Percentiles rank a stretch among this genome's conserved stretches.
Conservation (phyloP, 2,797 vertebrate genomes). For the Sternarchorhynchus goeldii region DNA sequence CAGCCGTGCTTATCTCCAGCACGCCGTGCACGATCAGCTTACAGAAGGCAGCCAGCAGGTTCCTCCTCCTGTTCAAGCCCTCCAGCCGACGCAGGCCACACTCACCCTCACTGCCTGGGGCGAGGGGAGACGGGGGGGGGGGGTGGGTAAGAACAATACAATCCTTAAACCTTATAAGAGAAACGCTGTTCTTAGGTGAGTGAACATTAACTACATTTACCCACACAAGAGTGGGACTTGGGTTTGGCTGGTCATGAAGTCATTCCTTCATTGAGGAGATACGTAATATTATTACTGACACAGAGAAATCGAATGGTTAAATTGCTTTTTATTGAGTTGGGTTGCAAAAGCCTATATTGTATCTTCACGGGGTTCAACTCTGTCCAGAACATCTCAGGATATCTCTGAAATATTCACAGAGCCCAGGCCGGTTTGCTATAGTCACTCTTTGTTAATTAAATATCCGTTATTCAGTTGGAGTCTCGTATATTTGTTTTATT, state of each 20-base stretch:
- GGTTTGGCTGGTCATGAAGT: constrained; percentile 69
- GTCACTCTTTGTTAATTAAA: constrained; percentile 63
- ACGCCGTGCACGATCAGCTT: constrained; percentile 84
- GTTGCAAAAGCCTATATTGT: constrained; percentile 72
- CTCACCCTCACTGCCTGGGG: constrained; percentile 63
- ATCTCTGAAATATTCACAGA: constrained; percentile 65
- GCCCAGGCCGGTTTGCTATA: constrained; percentile 62
- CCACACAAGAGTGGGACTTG: constrained; percentile 69
- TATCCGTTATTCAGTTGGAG: constrained; percentile 39
- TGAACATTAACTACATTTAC: constrained; percentile 75
- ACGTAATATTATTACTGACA: constrained; percentile 68
- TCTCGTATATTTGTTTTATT: constrained; percentile 11
- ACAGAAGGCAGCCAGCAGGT: constrained; percentile 85
- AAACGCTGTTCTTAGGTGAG: constrained; percentile 71
- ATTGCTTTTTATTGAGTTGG: constrained; percentile 77
- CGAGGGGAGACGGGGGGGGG: constrained; percentile 24
- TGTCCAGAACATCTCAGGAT: constrained; percentile 64
- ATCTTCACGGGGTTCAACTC: constrained; percentile 72
- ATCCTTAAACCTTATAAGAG: constrained; percentile 62
- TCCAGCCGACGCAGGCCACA: constrained; percentile 72
- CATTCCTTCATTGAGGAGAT: constrained; percentile 73
- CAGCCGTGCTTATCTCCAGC: constrained; percentile 83
- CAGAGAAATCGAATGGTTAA: constrained; percentile 74
- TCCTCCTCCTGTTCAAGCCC: constrained; percentile 79
- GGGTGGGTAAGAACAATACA: constrained; percentile 16